Conservation (phyloP, 2,113 vertebrate genomes). For the Chiloscyllium plagiosum region DNA sequence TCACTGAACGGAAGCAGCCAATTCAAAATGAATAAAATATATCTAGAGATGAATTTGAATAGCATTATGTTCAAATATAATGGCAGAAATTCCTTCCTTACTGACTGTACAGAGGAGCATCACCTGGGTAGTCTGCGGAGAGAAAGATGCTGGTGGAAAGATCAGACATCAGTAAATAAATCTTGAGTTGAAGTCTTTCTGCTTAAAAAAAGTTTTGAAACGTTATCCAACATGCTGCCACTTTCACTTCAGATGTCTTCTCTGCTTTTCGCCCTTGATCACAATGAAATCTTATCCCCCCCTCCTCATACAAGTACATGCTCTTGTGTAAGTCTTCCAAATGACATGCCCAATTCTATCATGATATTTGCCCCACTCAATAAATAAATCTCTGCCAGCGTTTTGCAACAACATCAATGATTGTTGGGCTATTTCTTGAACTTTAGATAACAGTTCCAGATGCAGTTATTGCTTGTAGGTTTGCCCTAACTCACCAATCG, state of each 20-base stretch:
- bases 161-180: background rate
- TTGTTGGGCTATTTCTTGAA: background rate
- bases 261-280: background rate
- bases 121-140: background rate
- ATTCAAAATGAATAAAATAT: background rate
- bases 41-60: background rate
- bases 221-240: too few species aligned
- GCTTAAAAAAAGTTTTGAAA: background rate
- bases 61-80: background rate
- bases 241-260: background rate
- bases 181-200: background rate
- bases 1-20: background rate
- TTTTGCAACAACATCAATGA: background rate
- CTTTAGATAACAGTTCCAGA: background rate
- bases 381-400: background rate
- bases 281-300: background rate
- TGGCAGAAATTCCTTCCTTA: background rate
- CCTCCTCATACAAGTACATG: too few species aligned
- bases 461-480: background rate
- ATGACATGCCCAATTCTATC: background rate
- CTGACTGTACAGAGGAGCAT: background rate
- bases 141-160: background rate
- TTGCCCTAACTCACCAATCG: background rate
- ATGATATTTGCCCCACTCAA: background rate
- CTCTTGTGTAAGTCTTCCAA: background rate